A percentile compares a stretch with the other conserved stretches of the same genome.
phyloP scores from a whole-genome alignment of 2,113 vertebrate species.

The Hoplias malabaricus region DNA sequence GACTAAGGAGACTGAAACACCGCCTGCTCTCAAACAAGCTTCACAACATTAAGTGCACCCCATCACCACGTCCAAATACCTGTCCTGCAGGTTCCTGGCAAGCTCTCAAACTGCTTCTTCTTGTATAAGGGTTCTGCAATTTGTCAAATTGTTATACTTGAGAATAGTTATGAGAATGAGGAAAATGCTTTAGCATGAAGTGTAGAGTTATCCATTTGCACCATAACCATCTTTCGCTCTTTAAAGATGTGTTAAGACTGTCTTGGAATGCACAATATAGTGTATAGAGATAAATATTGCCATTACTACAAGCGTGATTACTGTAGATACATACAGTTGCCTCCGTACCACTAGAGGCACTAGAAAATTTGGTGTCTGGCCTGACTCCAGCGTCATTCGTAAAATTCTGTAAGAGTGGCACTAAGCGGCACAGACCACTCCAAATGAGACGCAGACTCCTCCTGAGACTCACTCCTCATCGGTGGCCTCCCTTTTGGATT shows the following conservation, averaged over 20 bases:
- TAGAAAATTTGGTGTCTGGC: constrained; percentile 49
- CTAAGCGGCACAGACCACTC: constrained; percentile 32
- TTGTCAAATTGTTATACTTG: constrained; percentile 48
- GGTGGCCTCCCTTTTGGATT: constrained; percentile 73
- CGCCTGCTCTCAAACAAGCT: constrained; percentile 16
- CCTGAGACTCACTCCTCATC: constrained; percentile 74
- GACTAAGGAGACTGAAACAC: constrained; percentile 28
- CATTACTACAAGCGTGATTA: constrained; percentile 79
- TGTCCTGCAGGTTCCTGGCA: constrained; percentile 73
- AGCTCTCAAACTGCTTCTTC: constrained; percentile 37
- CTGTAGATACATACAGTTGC: constrained; percentile 78
- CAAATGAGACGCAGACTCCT: constrained; percentile 25
- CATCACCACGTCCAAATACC: constrained; percentile 55
- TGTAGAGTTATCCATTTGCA: constrained; percentile 64
- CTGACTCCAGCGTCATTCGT: neutral
- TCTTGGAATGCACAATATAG: constrained; percentile 78
- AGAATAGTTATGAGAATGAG: constrained; percentile 56
- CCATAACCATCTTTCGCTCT: constrained; percentile 58
- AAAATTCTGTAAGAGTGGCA: constrained; percentile 21
- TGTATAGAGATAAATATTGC: constrained; percentile 76
- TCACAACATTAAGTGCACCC: constrained; percentile 28
- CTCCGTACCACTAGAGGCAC: constrained; percentile 70
- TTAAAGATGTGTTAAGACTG: constrained; percentile 70
- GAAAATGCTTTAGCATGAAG: constrained; percentile 62
- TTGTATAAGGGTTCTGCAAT: constrained; percentile 36